These are phyloP conservation scores for Malurus splendens DNA, from an alignment of 2,797 vertebrate species.

Conservation along the genomic window DNA sequence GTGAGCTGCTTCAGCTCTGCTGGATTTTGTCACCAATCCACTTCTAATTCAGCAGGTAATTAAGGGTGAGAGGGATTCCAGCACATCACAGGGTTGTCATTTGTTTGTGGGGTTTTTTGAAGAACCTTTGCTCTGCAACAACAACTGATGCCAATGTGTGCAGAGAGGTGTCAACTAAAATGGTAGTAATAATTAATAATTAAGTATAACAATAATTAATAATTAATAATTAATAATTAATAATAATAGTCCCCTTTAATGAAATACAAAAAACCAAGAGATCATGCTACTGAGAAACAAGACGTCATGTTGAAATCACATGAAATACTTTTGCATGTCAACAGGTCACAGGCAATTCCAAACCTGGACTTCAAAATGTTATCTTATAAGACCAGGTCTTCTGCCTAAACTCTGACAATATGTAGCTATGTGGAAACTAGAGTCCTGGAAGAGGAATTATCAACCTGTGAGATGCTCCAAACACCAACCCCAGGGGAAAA, in stretches of 20 bases:
- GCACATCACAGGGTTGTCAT: neutral
- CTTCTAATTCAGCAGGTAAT: slow-evolving; percentile 30
- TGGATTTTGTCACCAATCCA: neutral
- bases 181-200: neutral
- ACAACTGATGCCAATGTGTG: neutral
- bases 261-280: neutral
- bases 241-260: no score
- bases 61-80: neutral
- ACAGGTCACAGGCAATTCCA: neutral
- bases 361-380: neutral
- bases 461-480: neutral
- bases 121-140: neutral
- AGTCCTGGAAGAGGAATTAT: neutral
- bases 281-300: neutral
- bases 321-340: neutral
- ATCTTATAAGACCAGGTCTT: neutral
- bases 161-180: neutral
- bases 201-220: neutral
- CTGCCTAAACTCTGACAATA: neutral
- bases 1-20: neutral
- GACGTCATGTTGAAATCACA: neutral
- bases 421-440: neutral
- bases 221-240: no score
- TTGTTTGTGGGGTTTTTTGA: neutral
- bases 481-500: neutral